Evolutionary conservation across 2,113 vertebrate genomes (phyloP).

Genomic region (Cromileptes altivelis): DNA sequence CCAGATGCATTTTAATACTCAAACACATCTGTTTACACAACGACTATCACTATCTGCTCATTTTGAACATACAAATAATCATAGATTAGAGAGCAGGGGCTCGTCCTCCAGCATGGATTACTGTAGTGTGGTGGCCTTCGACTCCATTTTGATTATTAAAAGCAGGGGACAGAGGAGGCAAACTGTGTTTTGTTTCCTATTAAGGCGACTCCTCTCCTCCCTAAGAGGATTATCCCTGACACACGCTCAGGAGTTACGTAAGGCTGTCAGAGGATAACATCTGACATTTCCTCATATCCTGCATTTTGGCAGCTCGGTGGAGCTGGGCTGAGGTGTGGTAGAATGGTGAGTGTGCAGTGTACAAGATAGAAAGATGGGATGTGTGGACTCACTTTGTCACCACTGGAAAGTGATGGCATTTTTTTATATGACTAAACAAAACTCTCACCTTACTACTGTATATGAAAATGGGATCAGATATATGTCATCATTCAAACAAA

Average conservation of each 20-base stretch:
- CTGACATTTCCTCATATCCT: constrained; percentile 71
- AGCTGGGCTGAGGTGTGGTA: constrained; percentile 13
- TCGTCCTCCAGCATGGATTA: constrained; percentile 73
- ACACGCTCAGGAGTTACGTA: constrained; percentile 72
- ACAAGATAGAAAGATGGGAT: not conserved
- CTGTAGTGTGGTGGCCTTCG: constrained; percentile 31
- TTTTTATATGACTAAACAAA: not conserved
- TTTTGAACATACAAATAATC: constrained; percentile 57
- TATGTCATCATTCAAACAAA: not conserved
- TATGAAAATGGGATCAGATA: not conserved
- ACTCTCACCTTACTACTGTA: not conserved
- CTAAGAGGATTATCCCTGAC: constrained; percentile 79
- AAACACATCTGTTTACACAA: constrained; percentile 55
- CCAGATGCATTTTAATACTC: constrained; percentile 43
- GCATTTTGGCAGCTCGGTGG: constrained; percentile 60
- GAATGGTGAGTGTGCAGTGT: not conserved
- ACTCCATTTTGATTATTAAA: constrained; percentile 80
- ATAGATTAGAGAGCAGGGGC: constrained; percentile 52
- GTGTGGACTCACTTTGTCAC: not conserved
- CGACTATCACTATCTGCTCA: constrained; percentile 8
- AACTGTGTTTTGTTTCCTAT: constrained; percentile 74
- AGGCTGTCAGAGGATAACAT: constrained; percentile 76
- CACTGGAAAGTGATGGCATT: not conserved
- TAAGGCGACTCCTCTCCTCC: constrained; percentile 53
- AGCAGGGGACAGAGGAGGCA: constrained; percentile 63